Evolutionary conservation across 1,140 invertebrate genomes (phyloP), one percentile per base, ranked within the genome.

Genomic region (Phthorimaea operculella): DNA sequence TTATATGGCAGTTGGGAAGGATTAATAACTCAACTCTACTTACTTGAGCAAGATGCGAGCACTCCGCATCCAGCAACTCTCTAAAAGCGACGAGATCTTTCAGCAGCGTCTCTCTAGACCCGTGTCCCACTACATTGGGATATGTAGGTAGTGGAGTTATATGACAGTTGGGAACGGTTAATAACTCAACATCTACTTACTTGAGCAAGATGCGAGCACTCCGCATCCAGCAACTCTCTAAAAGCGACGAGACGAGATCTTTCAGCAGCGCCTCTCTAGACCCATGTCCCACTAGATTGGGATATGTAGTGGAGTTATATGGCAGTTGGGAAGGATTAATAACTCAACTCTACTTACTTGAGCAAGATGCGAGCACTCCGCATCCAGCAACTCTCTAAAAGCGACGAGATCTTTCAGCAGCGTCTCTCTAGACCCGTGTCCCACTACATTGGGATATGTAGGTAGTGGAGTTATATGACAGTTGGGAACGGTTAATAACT

Each of bases 391-490:
- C 78, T 96, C 93, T 55, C 94, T 90, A 75, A n/a, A n/a, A n/a
- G n/a, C n/a, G n/a, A n/a, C n/a, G n/a, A n/a, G n/a, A n/a, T 96
- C 91, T 15, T 90, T 88, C 60, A 91, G 81, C 8, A 96, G 88
- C 36, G 92, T 90, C 8, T 89, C 87, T 14, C 91, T 76, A 12
- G 88, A 90, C 17, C 80, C 83, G 62, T 92, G 91, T 1, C 88
- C 88, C 18, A 96, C 83, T 1, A 94, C 76, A 77, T 96, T 96
- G 0, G 95, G 95, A n/a, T n/a, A n/a, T n/a, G 74, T 95, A 96
- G n/a, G 93, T 91, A 0, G 94, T 96, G 1, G 89, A 74, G 69
- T 96, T 96, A 75, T 94, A 94, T 0, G 89, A 87, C 16, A 94
- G 79, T 54, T 90, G 88, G 36, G 88, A 87, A 72, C 95, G n/a